These are phyloP conservation scores for Sarotherodon lohbergeri DNA, from an alignment of 2,113 vertebrate species.

Conservation along the genomic window DNA sequence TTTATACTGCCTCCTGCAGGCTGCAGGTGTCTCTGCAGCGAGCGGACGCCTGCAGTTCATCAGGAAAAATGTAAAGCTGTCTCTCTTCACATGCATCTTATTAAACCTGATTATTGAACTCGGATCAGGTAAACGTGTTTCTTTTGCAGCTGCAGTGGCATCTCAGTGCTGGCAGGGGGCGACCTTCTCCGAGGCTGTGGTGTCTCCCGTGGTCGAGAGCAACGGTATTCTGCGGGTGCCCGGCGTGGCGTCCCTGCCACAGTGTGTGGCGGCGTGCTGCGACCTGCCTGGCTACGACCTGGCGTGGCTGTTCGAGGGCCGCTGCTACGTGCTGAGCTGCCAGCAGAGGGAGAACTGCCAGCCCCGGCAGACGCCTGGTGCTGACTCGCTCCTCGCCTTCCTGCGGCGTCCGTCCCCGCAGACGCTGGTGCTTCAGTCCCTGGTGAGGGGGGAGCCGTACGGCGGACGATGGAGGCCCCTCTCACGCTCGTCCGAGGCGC, in stretches of 20 bases:
- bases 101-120: background rate
- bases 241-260: slow-evolving; percentile 63
- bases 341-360: slow-evolving; percentile 74
- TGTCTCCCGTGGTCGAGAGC: slow-evolving; percentile 77
- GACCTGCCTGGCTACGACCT: slow-evolving; percentile 79
- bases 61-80: background rate
- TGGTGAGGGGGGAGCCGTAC: slow-evolving; percentile 70
- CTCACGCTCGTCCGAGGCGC: slow-evolving; percentile 47
- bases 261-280: slow-evolving; percentile 81
- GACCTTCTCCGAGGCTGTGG: slow-evolving; percentile 74
- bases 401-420: slow-evolving; percentile 72
- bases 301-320: slow-evolving; percentile 84
- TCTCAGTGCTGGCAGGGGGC: slow-evolving; percentile 81
- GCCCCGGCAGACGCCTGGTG: slow-evolving; percentile 72
- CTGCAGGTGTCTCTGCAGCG: background rate
- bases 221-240: slow-evolving; percentile 79
- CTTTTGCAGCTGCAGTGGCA: slow-evolving; percentile 66
- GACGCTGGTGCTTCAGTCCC: slow-evolving; percentile 63
- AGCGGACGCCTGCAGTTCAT: rapidly evolving
- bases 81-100: background rate
- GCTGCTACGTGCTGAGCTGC: slow-evolving; percentile 86
- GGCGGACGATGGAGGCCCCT: slow-evolving; percentile 56
- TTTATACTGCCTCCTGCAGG: background rate
- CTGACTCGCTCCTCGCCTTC: slow-evolving; percentile 79
- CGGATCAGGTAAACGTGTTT: background rate